A percentile compares a stretch with the other conserved stretches of the same genome.
These are phyloP conservation scores for Taphrorychus bicolor DNA, from an alignment of 2,888 invertebrate genomes.

Conservation along the genomic window DNA sequence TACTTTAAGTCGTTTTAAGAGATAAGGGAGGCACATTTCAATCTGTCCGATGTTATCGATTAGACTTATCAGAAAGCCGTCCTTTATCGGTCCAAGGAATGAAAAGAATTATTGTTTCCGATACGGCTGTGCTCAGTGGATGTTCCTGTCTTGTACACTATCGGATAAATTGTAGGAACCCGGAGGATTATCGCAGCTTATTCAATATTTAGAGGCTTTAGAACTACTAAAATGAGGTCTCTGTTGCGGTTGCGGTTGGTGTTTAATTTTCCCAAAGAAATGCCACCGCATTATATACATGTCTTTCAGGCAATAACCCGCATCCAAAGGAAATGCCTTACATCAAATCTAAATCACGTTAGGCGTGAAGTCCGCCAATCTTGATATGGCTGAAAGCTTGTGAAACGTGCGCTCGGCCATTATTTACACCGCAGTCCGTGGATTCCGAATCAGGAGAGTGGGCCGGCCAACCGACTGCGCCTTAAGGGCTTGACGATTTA, in stretches of 20 bases:
- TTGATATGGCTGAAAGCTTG: conserved; percentile 22
- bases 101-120: conserved; percentile 26
- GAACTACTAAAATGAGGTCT: not conserved
- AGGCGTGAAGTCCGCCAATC: conserved; percentile 25
- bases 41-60: conserved; percentile 32
- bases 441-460: conserved; percentile 19
- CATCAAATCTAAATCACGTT: conserved; percentile 26
- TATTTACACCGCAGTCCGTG: conserved; percentile 2
- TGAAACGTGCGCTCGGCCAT: conserved; percentile 14
- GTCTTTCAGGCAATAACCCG: conserved; percentile 22
- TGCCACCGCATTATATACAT: conserved; percentile 5
- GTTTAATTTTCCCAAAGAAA: not conserved
- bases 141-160: not conserved
- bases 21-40: conserved; percentile 35
- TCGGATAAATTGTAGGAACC: not conserved
- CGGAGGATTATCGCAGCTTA: not conserved
- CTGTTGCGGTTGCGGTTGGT: not conserved
- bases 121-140: not conserved
- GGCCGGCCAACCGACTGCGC: conserved; percentile 1
- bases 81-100: conserved; percentile 16
- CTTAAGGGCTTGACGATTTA: too few relatives aligned
- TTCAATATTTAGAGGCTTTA: not conserved
- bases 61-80: conserved; percentile 22
- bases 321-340: conserved; percentile 21
- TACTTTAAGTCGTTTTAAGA: conserved; percentile 23